Percentiles rank a stretch among this genome's conserved stretches.
Conservation (phyloP, 2,113 vertebrate species). For the Felis catus region F.catus_Fca126_mat1.0 CM031417.1:65425001-65425500, state of each 20-base stretch:
- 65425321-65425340: not conserved
- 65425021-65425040: too few relatives aligned
- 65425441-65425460: not conserved
- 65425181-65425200: too few relatives aligned
- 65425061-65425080: too few relatives aligned
- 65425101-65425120: too few relatives aligned
- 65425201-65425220: not conserved
- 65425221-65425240: not conserved
- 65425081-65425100: too few relatives aligned
- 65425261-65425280: not conserved
- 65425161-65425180: too few relatives aligned
- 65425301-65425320: not conserved
- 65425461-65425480: not conserved
- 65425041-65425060: too few relatives aligned
- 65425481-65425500: not conserved
- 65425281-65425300: conserved; percentile 1
- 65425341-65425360: conserved; percentile 6
- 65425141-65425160: too few relatives aligned
- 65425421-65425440: not conserved
- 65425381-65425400: not conserved
- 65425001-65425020: not conserved
- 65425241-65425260: not conserved
- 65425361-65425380: not conserved
- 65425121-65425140: too few relatives aligned
- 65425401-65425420: not conserved